Conservation (phyloP, 2,888 invertebrate genomes). For the Ganaspis brasiliensis region DNA sequence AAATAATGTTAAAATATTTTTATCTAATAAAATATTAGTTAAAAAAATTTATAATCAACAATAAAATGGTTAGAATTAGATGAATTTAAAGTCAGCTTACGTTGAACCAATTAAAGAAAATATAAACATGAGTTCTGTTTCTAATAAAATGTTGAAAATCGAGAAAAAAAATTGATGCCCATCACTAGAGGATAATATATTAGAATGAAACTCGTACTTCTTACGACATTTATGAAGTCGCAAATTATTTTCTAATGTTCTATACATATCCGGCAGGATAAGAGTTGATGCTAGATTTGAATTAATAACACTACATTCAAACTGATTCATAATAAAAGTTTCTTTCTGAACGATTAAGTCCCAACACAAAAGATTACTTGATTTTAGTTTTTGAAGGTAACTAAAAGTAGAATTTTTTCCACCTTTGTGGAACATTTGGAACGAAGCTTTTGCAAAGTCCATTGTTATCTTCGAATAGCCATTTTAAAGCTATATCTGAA, state of each 20-base stretch:
- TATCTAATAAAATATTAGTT: too few species aligned
- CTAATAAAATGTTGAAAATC: too few species aligned
- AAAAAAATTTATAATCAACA: too few species aligned
- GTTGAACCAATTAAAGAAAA: too few species aligned
- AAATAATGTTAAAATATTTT: too few species aligned
- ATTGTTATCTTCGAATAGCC: conserved; percentile 36
- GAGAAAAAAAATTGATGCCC: conserved; percentile 29
- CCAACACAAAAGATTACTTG: conserved; percentile 22
- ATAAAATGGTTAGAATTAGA: too few species aligned
- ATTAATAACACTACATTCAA: conserved; percentile 25
- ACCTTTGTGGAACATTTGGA: conserved; percentile 35
- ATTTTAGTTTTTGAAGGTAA: conserved; percentile 33
- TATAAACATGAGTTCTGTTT: too few species aligned
- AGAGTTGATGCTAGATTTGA: conserved; percentile 7
- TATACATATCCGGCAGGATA: conserved; percentile 18
- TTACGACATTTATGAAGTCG: conserved; percentile 41
- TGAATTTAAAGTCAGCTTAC: too few species aligned
- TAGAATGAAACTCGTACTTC: conserved; percentile 39
- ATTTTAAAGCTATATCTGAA: conserved; percentile 11
- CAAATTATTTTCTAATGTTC: conserved; percentile 30
- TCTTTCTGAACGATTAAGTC: conserved; percentile 31
- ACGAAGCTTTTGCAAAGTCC: conserved; percentile 33
- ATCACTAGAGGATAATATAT: conserved; percentile 38
- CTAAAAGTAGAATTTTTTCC: too few species aligned
- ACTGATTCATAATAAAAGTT: conserved; percentile 20